Base-by-base conservation (phyloP, 2,888 invertebrate genomes). In the Parelbella ahira region DNA sequence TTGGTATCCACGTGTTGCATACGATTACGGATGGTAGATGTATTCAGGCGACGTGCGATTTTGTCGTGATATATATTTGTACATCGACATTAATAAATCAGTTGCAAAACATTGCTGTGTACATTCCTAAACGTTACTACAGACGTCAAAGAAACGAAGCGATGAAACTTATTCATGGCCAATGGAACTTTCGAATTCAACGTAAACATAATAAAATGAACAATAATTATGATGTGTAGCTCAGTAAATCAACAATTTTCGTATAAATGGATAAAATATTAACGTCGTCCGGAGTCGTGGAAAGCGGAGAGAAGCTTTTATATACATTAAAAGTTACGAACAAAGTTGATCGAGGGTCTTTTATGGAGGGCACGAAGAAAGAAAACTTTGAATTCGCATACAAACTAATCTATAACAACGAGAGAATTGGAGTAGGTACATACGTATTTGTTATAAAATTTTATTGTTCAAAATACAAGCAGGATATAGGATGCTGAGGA, bases 321-420 rank as follows among this genome's bases (percentile, higher is more conserved):
- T 69, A 60, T 56, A 71, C 68, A 69, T 69, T 70, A 73, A 75
- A 72, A 73, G 64, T 72, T 71, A 45, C 48, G 47, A 53, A 53
- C 49, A 61, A 67, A 62, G 54, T 63, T 62, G 52, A 54, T 53
- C 52, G 56, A 56, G 55, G 57, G 56, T 51, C 61, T 59, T 63
- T 63, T 60, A 59, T 58, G 50, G 47, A 19, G 25, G 49, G 55
- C 56, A 58, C 56, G 59, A 60, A 60, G 61, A 52, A 49, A 57
- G 54, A 43, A 28, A 29, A 54, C 51, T 61, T 59, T 45, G 50
- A 58, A 59, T 53, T 53, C 49, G 47, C 51, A 53, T 51, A 53
- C 50, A 32, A 25, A 33, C 25, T 32, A 19, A 37, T 21, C 37
- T 37, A 38, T 30, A 23, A 30, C 30, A 32, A 12, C 44, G 27